Base-by-base conservation (phyloP, 1,140 invertebrate genomes). In the Phymastichus coffea region DNA sequence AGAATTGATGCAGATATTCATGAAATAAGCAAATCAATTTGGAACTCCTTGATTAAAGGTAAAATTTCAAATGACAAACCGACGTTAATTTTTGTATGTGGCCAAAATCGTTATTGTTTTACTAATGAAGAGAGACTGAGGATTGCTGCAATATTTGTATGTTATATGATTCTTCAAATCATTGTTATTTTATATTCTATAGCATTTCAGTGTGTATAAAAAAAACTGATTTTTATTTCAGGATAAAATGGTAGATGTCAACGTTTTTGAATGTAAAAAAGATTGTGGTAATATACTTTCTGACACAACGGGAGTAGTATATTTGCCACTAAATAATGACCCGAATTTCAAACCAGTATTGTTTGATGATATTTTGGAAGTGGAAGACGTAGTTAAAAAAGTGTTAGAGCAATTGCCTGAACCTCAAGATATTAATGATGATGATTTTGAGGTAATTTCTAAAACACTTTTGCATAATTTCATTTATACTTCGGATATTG, bases 91-190 rank as follows among this genome's bases (percentile, higher is more conserved):
- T 74, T 84, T 19, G 70, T 76, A 33, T 80, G 82, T 58, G 71
- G 73, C 40, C 70, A 72, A 69, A 72, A 80, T 66, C 72, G 70
- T 63, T 75, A 83, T 57, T 87, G 86, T 71, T 81, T 84, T 25
- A 77, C 79, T 41, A 64, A 69, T 10, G 74, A 81, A 51, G 83
- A 82, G n/a, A 75, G 76, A 59, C 71, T 81, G 12, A 87, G 87
- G 79, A 67, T 88, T 30, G 81, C 86, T 49, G 83, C 85, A 3
- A 84, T 85, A 65, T 78, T 89, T 78, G 87, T 88, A 78, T 80
- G 78, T 78, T 57, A 64, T 20, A 41, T n/a, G n/a, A 14, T 7
- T n/a, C n/a, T n/a, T n/a, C n/a, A n/a, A n/a, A n/a, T n/a, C n/a
- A n/a, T n/a, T n/a, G n/a, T n/a, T n/a, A n/a, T n/a, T n/a, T n/a